Percentiles rank a stretch among this genome's conserved stretches.
phyloP scores from a whole-genome alignment of 2,113 vertebrate genomes.

The Ibidorhyncha struthersii region DNA sequence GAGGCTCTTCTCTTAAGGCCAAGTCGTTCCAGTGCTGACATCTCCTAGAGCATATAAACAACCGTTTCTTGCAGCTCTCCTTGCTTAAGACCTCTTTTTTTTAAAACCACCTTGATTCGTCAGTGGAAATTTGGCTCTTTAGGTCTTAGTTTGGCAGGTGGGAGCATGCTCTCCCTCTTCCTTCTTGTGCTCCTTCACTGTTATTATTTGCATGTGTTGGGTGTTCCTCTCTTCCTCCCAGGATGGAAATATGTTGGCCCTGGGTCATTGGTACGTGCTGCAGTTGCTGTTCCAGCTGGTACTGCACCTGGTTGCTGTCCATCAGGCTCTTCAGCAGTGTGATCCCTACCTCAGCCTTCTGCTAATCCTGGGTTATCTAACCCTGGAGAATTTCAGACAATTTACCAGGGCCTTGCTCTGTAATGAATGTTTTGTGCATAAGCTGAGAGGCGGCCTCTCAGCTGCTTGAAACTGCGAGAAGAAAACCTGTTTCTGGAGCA shows the following conservation, averaged over 20 bases:
- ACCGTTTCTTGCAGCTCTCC: neutral
- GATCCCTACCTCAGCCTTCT: neutral
- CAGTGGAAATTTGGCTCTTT: neutral
- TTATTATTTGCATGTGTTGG: neutral
- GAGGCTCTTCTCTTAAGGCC: neutral
- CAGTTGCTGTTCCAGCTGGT: slow-evolving; percentile 43
- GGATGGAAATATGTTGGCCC: slow-evolving; percentile 1
- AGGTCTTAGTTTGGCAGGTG: neutral
- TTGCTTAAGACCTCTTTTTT: neutral
- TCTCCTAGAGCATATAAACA: neutral
- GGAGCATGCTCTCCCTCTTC: neutral
- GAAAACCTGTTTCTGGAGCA: neutral
- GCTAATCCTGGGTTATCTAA: neutral
- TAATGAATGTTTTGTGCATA: neutral
- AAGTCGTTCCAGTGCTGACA: neutral
- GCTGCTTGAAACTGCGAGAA: neutral
- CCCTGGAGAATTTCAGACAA: neutral
- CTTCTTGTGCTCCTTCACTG: neutral
- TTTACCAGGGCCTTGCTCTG: neutral
- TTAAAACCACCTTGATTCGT: neutral
- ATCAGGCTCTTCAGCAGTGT: neutral
- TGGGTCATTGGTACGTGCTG: neutral
- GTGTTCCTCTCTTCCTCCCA: neutral
- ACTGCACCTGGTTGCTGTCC: slow-evolving; percentile 36
- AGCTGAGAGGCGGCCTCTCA: neutral